A percentile compares a stretch with the other conserved stretches of the same genome.
Evolutionary conservation across 2,797 vertebrate species (phyloP).

Genomic region (Rhinoraja longicauda): DNA sequence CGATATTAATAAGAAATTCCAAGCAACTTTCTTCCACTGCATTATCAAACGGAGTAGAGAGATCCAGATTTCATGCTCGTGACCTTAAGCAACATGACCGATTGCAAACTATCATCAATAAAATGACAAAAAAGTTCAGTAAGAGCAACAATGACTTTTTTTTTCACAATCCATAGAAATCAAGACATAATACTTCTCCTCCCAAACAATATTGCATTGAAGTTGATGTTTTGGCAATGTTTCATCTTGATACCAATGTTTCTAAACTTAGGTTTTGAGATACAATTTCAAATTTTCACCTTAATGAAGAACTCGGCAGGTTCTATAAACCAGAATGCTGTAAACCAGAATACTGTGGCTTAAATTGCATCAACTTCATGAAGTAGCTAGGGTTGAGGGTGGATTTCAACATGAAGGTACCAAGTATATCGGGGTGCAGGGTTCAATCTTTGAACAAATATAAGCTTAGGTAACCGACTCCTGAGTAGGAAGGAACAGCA

Average conservation of each 20-base stretch:
- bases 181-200: neutral
- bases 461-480: neutral
- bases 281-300: neutral
- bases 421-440: neutral
- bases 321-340: neutral
- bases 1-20: slow-evolving; percentile 8
- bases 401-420: neutral
- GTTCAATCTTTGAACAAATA: neutral
- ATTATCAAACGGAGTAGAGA: neutral
- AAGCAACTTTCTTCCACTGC: neutral
- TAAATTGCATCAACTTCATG: neutral
- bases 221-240: neutral
- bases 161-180: neutral
- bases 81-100: neutral
- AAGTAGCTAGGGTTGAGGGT: too few species aligned
- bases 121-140: neutral
- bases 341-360: neutral
- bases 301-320: neutral
- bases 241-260: neutral
- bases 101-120: neutral
- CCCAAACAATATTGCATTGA: neutral
- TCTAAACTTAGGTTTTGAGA: neutral
- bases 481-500: too few species aligned
- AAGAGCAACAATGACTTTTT: neutral
- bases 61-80: neutral